Evolutionary conservation across 2,113 vertebrate species (phyloP).

Genomic region (Propithecus coquereli): DNA sequence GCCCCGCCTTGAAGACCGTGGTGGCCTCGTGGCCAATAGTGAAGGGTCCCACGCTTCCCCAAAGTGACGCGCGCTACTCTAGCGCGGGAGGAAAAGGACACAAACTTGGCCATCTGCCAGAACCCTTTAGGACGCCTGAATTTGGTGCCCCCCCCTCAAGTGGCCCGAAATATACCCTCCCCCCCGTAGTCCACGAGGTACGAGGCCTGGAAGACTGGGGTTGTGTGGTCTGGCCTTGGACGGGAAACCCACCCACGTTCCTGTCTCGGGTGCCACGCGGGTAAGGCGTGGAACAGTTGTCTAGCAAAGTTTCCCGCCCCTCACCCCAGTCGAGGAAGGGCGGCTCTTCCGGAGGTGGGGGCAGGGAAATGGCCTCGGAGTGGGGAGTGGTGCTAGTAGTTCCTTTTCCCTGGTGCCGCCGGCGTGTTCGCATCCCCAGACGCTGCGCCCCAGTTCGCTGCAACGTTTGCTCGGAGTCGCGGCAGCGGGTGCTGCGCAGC

Average conservation of each 20-base stretch:
- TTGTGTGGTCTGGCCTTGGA: neutral
- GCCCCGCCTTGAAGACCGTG: neutral
- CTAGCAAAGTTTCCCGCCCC: constrained; percentile 44
- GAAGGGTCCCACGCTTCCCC: neutral
- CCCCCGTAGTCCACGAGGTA: neutral
- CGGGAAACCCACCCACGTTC: constrained; percentile 21
- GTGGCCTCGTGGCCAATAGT: neutral
- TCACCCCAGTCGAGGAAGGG: neutral
- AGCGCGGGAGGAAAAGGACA: constrained; percentile 48
- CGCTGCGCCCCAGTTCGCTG: neutral
- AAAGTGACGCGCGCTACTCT: constrained; percentile 28
- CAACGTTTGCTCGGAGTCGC: constrained; percentile 21
- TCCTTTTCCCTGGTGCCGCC: neutral
- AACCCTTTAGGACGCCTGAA: constrained; percentile 5
- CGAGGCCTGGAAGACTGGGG: neutral
- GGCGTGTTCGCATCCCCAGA: neutral
- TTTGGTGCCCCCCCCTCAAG: neutral
- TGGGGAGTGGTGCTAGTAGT: neutral
- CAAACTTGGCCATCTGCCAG: constrained; percentile 49
- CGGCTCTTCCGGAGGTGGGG: constrained; percentile 49
- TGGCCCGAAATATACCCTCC: neutral
- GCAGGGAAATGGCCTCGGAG: neutral
- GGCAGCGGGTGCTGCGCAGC: constrained; percentile 19
- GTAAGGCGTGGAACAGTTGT: neutral
- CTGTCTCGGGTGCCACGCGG: neutral